Percentiles rank a stretch among this genome's conserved stretches.
These are phyloP conservation scores for Ctenochaetus hawaiiensis DNA, from an alignment of 2,797 vertebrate genomes.

Conservation along the genomic window DNA sequence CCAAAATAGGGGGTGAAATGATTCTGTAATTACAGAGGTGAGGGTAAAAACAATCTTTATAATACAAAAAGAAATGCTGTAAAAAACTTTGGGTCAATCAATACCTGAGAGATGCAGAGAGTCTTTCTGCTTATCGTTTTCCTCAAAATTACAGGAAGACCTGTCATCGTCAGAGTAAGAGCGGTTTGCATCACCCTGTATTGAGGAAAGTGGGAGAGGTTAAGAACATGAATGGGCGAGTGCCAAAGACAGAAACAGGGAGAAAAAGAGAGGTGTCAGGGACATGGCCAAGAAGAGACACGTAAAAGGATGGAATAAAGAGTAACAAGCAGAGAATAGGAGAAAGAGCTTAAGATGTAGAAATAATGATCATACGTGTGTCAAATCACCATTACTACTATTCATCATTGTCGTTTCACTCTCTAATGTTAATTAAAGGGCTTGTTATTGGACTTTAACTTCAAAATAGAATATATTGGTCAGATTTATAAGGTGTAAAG, in stretches of 20 bases:
- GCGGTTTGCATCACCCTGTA: slow-evolving; percentile 95
- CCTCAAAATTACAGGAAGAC: slow-evolving; percentile 94
- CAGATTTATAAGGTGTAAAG: no score
- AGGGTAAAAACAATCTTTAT: slow-evolving; percentile 23
- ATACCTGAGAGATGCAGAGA: slow-evolving; percentile 90
- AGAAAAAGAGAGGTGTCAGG: background rate
- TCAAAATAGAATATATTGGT: no score
- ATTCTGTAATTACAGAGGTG: background rate
- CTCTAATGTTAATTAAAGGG: no score
- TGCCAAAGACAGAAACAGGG: background rate
- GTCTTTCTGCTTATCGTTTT: slow-evolving; percentile 92
- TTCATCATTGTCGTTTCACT: no score
- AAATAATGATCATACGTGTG: slow-evolving; percentile 32
- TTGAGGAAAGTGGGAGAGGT: slow-evolving; percentile 1
- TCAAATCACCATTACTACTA: slow-evolving; percentile 5
- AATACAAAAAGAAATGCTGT: slow-evolving; percentile 14
- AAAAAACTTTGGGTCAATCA: background rate
- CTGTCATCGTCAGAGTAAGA: slow-evolving; percentile 97
- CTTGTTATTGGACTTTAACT: no score
- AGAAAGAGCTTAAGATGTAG: slow-evolving; percentile 9
- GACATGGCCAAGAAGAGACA: background rate
- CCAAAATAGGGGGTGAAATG: background rate
- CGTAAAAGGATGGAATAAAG: background rate
- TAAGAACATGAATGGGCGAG: slow-evolving; percentile 11
- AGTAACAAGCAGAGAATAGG: background rate